phyloP scores from a whole-genome alignment of 2,113 vertebrate species.

The Opisthocomus hoazin region DNA sequence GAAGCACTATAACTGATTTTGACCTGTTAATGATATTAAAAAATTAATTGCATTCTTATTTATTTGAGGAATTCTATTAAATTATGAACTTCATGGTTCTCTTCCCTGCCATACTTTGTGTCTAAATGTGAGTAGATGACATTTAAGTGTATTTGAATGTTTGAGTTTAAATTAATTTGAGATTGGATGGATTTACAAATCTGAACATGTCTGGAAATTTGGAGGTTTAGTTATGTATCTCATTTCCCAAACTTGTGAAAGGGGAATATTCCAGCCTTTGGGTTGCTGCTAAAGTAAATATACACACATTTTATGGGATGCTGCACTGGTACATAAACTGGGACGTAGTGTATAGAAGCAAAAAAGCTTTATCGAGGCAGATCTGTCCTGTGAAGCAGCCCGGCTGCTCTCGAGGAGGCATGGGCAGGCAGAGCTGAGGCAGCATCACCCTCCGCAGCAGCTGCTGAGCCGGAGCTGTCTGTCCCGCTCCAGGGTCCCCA shows the following conservation, averaged over 20 bases:
- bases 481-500: not conserved
- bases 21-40: not conserved
- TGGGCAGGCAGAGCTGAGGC: rapidly evolving
- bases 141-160: not conserved
- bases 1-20: not conserved
- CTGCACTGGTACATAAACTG: not conserved
- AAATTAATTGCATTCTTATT: not conserved
- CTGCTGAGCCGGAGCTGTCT: not conserved
- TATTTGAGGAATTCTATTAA: not conserved
- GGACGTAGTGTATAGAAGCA: not conserved
- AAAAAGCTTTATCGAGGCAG: not conserved
- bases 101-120: not conserved
- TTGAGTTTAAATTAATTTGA: not conserved
- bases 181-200: not conserved
- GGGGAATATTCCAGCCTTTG: not conserved
- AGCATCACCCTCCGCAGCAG: not conserved
- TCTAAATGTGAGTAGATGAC: not conserved
- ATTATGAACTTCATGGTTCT: not conserved
- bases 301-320: not conserved
- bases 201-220: not conserved
- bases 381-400: not conserved
- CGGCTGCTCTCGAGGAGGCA: not conserved
- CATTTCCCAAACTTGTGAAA: not conserved
- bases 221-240: not conserved
- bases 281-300: not conserved